Base-by-base conservation (phyloP, 2,888 invertebrate genomes). In the Drosophila borealis region DNA sequence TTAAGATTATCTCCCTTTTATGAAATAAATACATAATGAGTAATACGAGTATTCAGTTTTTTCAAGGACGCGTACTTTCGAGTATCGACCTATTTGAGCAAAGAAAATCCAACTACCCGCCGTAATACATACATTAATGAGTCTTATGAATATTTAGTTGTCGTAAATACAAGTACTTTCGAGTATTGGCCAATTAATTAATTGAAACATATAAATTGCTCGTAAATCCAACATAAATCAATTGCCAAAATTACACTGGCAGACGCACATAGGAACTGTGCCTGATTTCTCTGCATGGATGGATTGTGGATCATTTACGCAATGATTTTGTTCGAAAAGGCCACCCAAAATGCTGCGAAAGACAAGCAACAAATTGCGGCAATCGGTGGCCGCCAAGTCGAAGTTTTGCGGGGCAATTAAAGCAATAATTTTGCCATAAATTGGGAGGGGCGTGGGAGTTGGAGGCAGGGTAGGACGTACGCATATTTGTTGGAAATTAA, bases 401-500 rank as follows among this genome's bases (percentile, higher is more conserved):
- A 41, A 14, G 14, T 8, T 41, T 56, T 61, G 51, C 29, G 39
- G 34, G 54, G 68, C 70, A 78, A 86, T 80, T 81, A 86, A 86
- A 80, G 62, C 63, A 44, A 81, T 83, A 83, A 80, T 73, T 81
- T 65, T 55, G 41, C 50, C 48, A 37, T 42, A 62, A 2, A 41
- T 17, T 33, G 39, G 39, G 37, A 19, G 51, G 61, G 14, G 48
- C 36, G 48, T 42, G 68, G 59, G 68, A 59, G 44, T 13, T 21
- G 44, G 34, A 37, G 25, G 42, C n/a, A 17, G 41, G 39, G 34
- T 25, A 73, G 62, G 71, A 64, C 64, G 74, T 61, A 81, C 87
- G 80, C 88, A 85, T 89, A 89, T 81, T 84, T 73, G 81, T 56
- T 76, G 74, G 67, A 80, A 73, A 73, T 76, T 87, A 89, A 86